These are phyloP conservation scores for Drosophila tanythrix DNA, from an alignment of 2,888 invertebrate species.

Conservation along the genomic window DNA sequence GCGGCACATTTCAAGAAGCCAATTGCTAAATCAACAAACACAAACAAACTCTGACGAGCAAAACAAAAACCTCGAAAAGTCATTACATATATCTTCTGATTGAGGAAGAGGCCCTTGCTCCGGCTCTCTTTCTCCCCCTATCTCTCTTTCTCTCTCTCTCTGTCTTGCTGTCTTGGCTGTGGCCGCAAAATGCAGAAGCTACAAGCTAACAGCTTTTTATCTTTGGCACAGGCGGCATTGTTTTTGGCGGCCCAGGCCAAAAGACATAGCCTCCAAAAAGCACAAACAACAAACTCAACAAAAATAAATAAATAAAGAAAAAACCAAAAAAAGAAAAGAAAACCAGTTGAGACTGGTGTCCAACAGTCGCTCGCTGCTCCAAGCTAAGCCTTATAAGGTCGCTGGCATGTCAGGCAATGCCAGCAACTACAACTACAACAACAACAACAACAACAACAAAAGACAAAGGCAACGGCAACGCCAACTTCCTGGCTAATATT, in stretches of 20 bases:
- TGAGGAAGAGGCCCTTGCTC: slow-evolving; percentile 38
- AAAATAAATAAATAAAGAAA: slow-evolving; percentile 8
- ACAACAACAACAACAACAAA: slow-evolving; percentile 16
- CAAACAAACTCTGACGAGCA: slow-evolving; percentile 63
- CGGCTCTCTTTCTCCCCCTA: neutral
- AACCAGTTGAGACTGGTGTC: slow-evolving; percentile 56
- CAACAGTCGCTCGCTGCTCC: slow-evolving; percentile 42
- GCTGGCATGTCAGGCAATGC: slow-evolving; percentile 63
- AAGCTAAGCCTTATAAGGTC: slow-evolving; percentile 70
- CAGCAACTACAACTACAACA: slow-evolving; percentile 16
- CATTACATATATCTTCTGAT: slow-evolving; percentile 74
- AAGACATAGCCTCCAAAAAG: slow-evolving; percentile 37
- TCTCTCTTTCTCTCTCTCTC: neutral
- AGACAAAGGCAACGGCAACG: slow-evolving; percentile 39
- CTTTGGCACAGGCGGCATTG: slow-evolving; percentile 75
- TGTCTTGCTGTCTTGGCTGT: neutral
- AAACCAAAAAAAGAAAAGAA: slow-evolving; percentile 30
- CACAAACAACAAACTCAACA: slow-evolving; percentile 24
- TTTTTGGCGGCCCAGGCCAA: slow-evolving; percentile 67
- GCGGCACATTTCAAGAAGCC: slow-evolving; percentile 74
- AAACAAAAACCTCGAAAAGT: slow-evolving; percentile 76
- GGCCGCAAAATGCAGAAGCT: slow-evolving; percentile 80
- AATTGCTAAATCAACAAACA: slow-evolving; percentile 75
- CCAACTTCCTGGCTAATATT: slow-evolving; percentile 78
- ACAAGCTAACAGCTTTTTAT: slow-evolving; percentile 83